phyloP scores from a whole-genome alignment of 2,797 vertebrate species.

The Arnoldichthys spilopterus region DNA sequence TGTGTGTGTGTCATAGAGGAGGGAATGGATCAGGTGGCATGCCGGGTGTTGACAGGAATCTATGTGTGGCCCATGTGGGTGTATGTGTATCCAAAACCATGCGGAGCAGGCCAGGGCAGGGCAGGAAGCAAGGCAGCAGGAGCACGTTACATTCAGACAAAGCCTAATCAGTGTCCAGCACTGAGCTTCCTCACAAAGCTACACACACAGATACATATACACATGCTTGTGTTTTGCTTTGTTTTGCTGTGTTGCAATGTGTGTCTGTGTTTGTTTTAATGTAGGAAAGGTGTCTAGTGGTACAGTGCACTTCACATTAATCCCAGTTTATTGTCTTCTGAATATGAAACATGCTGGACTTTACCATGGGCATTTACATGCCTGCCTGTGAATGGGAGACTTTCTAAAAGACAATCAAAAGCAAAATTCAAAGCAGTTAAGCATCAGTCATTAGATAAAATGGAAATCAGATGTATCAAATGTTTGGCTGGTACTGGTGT shows the following conservation, averaged over 20 bases:
- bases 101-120: neutral
- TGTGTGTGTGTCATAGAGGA: slow-evolving; percentile 38
- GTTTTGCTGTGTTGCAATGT: neutral
- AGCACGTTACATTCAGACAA: slow-evolving; percentile 20
- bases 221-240: neutral
- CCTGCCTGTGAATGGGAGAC: no score
- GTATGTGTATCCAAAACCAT: neutral
- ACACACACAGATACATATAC: neutral
- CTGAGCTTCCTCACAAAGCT: slow-evolving; percentile 25
- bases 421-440: no score
- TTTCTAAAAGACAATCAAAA: no score
- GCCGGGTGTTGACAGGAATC: slow-evolving; percentile 25
- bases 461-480: no score
- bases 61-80: slow-evolving; percentile 18
- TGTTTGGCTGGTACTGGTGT: no score
- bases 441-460: no score
- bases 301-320: neutral
- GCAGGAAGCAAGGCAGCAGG: slow-evolving; percentile 40
- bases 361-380: neutral
- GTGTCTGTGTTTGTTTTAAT: slow-evolving; percentile 13
- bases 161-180: slow-evolving; percentile 25
- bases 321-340: neutral
- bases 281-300: slow-evolving; percentile 1
- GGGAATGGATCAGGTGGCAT: slow-evolving; percentile 23
- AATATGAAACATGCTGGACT: neutral